phyloP scores from a whole-genome alignment of 2,888 invertebrate species.

The Griposia aprilina region DNA sequence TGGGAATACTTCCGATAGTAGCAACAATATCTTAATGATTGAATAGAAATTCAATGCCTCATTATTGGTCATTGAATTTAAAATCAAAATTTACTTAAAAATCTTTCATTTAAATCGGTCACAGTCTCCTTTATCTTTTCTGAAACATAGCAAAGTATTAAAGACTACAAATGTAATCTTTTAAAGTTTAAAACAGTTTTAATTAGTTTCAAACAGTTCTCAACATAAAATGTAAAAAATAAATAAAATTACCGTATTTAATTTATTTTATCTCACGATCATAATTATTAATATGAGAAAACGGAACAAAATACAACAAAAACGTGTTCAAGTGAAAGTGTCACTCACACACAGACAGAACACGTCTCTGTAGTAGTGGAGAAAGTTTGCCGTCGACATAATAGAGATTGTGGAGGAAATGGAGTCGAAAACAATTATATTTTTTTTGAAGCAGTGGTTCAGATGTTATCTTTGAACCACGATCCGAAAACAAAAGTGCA shows the following conservation, averaged over 20 bases:
- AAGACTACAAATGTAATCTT: neutral
- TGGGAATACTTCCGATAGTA: neutral
- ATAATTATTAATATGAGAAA: slow-evolving; percentile 69
- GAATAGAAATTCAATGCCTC: neutral
- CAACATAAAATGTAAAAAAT: slow-evolving; percentile 16
- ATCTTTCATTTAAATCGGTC: too few relatives aligned
- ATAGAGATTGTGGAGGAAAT: slow-evolving; percentile 63
- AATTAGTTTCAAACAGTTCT: neutral
- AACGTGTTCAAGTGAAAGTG: slow-evolving; percentile 85
- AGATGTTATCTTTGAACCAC: neutral
- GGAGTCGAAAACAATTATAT: slow-evolving; percentile 66
- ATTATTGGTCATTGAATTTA: neutral
- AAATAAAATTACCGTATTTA: slow-evolving; percentile 1
- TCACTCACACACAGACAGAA: slow-evolving; percentile 76
- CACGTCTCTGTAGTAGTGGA: slow-evolving; percentile 79
- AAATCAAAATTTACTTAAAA: neutral
- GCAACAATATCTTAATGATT: neutral
- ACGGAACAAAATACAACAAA: slow-evolving; percentile 79
- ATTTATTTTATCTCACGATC: slow-evolving; percentile 36
- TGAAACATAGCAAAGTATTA: neutral
- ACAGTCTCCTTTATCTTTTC: neutral
- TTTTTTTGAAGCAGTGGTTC: slow-evolving; percentile 4
- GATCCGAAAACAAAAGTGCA: neutral
- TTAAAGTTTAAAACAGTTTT: neutral
- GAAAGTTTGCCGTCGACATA: slow-evolving; percentile 82